Evolutionary conservation across 2,888 invertebrate genomes (phyloP).

Genomic region (Agrotis segetum): DNA sequence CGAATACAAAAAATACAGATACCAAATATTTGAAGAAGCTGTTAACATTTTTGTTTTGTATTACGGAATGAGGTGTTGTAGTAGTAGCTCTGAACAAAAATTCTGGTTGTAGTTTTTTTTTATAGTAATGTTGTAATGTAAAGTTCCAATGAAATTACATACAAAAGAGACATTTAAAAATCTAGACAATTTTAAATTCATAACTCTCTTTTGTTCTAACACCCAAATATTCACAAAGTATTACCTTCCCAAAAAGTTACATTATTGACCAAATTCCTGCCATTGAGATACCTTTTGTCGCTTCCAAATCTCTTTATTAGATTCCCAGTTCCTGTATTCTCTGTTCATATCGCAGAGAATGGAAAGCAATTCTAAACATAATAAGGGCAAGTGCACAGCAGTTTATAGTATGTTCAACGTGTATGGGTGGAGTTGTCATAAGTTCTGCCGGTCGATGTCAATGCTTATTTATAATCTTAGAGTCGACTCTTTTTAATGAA

Average conservation of each 20-base stretch:
- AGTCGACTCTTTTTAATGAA: not conserved
- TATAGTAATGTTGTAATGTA: no score
- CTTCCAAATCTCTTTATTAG: not conserved
- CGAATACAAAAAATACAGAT: no score
- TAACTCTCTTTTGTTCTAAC: no score
- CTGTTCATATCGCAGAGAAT: not conserved
- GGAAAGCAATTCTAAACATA: slow-evolving; percentile 3
- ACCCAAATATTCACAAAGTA: not conserved
- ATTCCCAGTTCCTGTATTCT: not conserved
- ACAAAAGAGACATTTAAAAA: no score
- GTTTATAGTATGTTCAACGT: not conserved
- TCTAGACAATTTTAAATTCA: no score
- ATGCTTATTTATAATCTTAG: not conserved
- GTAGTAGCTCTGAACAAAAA: no score
- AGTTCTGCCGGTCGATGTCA: not conserved
- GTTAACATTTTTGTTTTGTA: no score
- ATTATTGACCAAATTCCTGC: not conserved
- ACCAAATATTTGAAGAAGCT: no score
- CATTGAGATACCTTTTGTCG: no score
- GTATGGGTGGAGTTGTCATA: slow-evolving; percentile 10
- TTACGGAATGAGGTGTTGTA: no score
- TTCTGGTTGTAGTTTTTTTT: no score
- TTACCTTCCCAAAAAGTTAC: not conserved
- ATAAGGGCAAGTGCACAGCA: slow-evolving; percentile 8
- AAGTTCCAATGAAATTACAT: no score